phyloP scores from a whole-genome alignment of 2,888 invertebrate species.

The Heliconius cydno region DNA sequence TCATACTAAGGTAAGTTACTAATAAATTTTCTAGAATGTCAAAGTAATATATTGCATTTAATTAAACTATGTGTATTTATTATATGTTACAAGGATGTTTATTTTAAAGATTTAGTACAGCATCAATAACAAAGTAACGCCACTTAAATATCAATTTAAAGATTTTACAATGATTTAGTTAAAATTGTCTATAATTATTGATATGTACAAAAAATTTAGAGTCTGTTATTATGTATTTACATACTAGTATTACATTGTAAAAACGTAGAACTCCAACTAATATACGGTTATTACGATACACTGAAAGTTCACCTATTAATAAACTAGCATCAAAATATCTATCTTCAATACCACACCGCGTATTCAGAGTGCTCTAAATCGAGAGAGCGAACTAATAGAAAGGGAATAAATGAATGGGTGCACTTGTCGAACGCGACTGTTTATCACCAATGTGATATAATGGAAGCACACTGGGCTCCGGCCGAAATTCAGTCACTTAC shows the following conservation, averaged over 20 bases:
- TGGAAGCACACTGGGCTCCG: constrained; percentile 30
- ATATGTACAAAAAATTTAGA: constrained; percentile 12
- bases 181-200: constrained; percentile 19
- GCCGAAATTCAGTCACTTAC: constrained; percentile 36
- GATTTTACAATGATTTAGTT: constrained; percentile 44
- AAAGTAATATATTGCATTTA: not conserved
- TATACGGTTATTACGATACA: constrained; percentile 3
- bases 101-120: constrained; percentile 5
- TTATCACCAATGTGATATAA: constrained; percentile 53
- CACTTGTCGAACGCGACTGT: constrained; percentile 63
- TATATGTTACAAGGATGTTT: no score
- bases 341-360: constrained; percentile 37
- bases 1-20: not conserved
- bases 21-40: not conserved
- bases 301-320: constrained; percentile 27
- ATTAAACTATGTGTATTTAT: not conserved
- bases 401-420: constrained; percentile 65
- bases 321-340: constrained; percentile 40
- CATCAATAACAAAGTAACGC: constrained; percentile 35
- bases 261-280: constrained; percentile 4
- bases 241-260: constrained; percentile 16
- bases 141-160: constrained; percentile 43
- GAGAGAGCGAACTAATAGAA: constrained; percentile 48
- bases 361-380: constrained; percentile 51
- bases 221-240: constrained; percentile 2